Conservation (phyloP, 2,797 vertebrate genomes). For the Macrochelys suwanniensis region DNA sequence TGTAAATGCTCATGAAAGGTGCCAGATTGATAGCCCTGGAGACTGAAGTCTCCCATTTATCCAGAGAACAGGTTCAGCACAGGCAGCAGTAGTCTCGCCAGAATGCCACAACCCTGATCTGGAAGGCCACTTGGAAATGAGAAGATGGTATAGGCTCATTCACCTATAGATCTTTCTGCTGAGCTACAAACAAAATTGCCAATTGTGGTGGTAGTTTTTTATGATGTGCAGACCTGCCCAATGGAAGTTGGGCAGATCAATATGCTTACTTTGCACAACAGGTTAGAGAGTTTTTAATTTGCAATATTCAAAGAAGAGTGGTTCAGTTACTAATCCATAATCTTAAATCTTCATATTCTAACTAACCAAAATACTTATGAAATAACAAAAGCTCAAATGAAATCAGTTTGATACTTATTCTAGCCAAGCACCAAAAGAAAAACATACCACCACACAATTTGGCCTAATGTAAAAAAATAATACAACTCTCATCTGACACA, state of each 20-base stretch:
- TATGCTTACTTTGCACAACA: not conserved
- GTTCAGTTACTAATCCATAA: not conserved
- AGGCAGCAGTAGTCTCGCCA: not conserved
- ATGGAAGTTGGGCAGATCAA: not conserved
- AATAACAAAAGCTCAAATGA: not conserved
- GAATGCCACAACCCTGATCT: not conserved
- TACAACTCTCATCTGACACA: slow-evolving; percentile 35
- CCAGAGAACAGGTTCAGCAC: not conserved
- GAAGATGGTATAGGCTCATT: no score
- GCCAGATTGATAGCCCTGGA: not conserved
- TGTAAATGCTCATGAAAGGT: not conserved
- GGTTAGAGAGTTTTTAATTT: not conserved
- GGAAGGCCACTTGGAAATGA: not conserved
- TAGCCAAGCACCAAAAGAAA: not conserved
- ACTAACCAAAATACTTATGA: not conserved
- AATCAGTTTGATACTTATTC: not conserved
- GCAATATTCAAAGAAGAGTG: not conserved
- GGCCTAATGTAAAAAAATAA: not conserved
- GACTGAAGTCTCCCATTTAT: not conserved
- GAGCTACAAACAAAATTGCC: not conserved
- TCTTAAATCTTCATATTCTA: not conserved
- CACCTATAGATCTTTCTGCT: not conserved
- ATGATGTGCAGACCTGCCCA: not conserved
- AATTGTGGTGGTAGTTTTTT: not conserved
- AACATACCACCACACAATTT: no score